These are phyloP conservation scores for Rapana venosa DNA, from an alignment of 2,888 invertebrate genomes.

Conservation along the genomic window DNA sequence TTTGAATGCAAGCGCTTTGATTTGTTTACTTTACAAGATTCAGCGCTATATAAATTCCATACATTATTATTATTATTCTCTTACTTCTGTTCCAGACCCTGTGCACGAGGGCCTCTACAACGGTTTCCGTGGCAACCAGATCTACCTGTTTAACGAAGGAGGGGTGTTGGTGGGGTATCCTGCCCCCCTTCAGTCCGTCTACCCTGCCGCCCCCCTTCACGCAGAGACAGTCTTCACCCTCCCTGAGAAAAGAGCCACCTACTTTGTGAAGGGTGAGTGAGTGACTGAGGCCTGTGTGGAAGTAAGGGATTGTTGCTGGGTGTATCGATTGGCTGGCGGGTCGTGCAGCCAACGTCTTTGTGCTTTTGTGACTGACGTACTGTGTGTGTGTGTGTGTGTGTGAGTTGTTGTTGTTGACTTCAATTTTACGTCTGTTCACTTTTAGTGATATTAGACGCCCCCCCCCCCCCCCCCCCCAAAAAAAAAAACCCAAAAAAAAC, in stretches of 20 bases:
- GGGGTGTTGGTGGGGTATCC: constrained; percentile 36
- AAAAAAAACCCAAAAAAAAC: no score
- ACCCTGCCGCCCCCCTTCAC: constrained; percentile 37
- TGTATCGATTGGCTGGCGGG: background rate
- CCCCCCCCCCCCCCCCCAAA: no score
- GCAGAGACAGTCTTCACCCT: constrained; percentile 34
- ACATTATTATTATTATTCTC: no score
- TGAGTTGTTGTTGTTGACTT: no score
- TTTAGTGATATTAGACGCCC: no score
- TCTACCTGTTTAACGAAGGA: constrained; percentile 32
- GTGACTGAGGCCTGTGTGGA: background rate
- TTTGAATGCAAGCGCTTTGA: no score
- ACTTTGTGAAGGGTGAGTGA: constrained; percentile 44
- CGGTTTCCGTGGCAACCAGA: constrained; percentile 16
- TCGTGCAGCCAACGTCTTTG: background rate
- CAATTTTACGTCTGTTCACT: no score
- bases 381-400: background rate
- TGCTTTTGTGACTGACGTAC: background rate
- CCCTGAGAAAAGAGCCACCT: constrained; percentile 30
- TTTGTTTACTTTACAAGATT: no score
- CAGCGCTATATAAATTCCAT: no score
- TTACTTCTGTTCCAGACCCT: constrained; percentile 15
- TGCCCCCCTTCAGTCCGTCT: constrained; percentile 23
- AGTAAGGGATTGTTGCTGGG: background rate
- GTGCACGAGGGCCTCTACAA: background rate